Evolutionary conservation across 2,888 invertebrate genomes (phyloP).

Genomic region (Amblyjoppa fuscipennis): DNA sequence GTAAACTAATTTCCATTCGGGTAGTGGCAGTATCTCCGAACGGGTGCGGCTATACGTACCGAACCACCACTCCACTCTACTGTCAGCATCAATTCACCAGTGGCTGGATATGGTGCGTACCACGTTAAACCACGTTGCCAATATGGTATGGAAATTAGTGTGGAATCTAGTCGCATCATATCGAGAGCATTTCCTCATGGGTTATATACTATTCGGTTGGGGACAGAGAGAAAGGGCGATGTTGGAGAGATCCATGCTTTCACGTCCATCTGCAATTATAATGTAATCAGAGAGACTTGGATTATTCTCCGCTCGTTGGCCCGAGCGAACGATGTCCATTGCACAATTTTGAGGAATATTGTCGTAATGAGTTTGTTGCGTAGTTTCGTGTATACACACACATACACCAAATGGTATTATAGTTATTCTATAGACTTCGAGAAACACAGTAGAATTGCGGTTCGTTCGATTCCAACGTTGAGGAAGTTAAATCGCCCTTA

Average conservation of each 20-base stretch:
- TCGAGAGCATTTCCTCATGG: slow-evolving; percentile 46
- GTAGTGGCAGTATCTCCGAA: slow-evolving; percentile 23
- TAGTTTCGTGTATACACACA: neutral
- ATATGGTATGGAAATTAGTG: slow-evolving; percentile 64
- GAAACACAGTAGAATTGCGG: neutral
- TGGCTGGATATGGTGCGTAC: slow-evolving; percentile 25
- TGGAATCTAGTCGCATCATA: slow-evolving; percentile 55
- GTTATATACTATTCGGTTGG: slow-evolving; percentile 51
- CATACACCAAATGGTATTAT: neutral
- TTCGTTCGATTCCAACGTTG: neutral
- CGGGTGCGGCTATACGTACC: slow-evolving; percentile 11
- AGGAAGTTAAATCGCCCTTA: neutral
- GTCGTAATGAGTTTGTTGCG: slow-evolving; percentile 53
- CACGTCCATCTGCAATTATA: slow-evolving; percentile 73
- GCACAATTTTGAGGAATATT: slow-evolving; percentile 54
- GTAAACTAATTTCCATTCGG: slow-evolving; percentile 51
- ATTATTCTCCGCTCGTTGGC: slow-evolving; percentile 66
- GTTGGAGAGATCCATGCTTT: slow-evolving; percentile 30
- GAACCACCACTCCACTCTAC: slow-evolving; percentile 3
- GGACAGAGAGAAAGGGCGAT: slow-evolving; percentile 38
- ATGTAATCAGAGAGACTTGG: slow-evolving; percentile 71
- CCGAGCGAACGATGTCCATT: slow-evolving; percentile 46
- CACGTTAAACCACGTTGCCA: slow-evolving; percentile 52
- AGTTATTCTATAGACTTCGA: neutral
- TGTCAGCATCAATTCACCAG: slow-evolving; percentile 41